Base-by-base conservation (phyloP, 2,797 vertebrate genomes). In the Telmatherina bonti region DNA sequence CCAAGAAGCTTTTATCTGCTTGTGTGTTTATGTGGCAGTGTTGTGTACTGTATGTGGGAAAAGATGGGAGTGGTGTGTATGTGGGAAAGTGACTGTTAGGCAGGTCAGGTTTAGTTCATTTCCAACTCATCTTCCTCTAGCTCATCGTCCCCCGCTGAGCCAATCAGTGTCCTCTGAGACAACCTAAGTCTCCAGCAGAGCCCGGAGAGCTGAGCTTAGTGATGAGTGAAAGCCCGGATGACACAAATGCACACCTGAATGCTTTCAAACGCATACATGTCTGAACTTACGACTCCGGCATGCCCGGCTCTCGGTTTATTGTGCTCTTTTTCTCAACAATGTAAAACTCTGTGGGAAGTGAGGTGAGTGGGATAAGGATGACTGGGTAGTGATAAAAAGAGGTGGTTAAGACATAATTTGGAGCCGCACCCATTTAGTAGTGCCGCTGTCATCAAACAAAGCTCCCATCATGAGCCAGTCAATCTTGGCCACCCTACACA, bases 81-180 rank as follows among this genome's bases (percentile, higher is more conserved):
- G 11, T 55, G 61, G 22, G 5, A 45, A 26, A 59, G 61, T 26
- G 41, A 8, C 30, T 56, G 76, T 58, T 41, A 59, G 22, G 63
- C 73, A 69, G 82, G 82, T 88, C 81, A 88, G 79, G 72, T 87
- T 89, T 80, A 79, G 89, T 91, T 90, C 84, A 86, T 88, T 92
- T 92, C 84, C 83, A 82, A 85, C 83, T 88, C 86, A 87, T 93
- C 85, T 85, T 81, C 71, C 79, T 85, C 76, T 12, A 79, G 76
- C 78, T 90, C 78, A 69, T 76, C 26, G 41, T 72, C 70, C 63
- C 91, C 91, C 1, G 58, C 91, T 81, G 88, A 85, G 90, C 90
- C 89, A 92, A 92, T 94, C 91, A 91, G 78, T 85, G 79, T 82
- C 84, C 88, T 82, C 76, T 31, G 72, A 92, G 78, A 82, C 79